Percentiles rank a stretch among this genome's conserved stretches.
Evolutionary conservation across 1,140 invertebrate genomes (phyloP).

Genomic region (Oncopodura yosiiana): DNA sequence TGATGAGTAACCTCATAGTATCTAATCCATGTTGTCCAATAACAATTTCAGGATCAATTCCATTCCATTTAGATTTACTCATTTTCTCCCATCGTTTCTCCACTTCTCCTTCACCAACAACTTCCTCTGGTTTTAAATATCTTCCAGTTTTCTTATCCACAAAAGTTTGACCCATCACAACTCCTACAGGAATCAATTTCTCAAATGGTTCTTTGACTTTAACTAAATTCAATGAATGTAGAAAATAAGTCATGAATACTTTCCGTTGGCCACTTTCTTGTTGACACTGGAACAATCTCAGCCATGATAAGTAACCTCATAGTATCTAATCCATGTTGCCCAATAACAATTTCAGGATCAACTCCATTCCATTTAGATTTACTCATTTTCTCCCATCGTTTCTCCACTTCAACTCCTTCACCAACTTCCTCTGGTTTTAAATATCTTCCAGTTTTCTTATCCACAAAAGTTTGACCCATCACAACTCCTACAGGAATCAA

Average conservation of each 20-base stretch:
- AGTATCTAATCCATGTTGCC: conserved; percentile 75
- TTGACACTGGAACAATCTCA: conserved; percentile 71
- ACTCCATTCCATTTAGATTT: conserved; percentile 97
- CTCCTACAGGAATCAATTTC: conserved; percentile 81
- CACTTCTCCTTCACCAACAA: conserved; percentile 57
- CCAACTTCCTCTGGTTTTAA: conserved; percentile 59
- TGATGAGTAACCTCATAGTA: conserved; percentile 71
- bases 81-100: conserved; percentile 88
- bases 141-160: conserved; percentile 61
- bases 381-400: conserved; percentile 96
- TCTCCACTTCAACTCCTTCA: conserved; percentile 51
- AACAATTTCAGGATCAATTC: conserved; percentile 80
- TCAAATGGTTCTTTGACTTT: conserved; percentile 78
- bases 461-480: conserved; percentile 71
- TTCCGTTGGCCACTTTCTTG: conserved; percentile 69
- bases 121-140: conserved; percentile 57
- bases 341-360: conserved; percentile 74
- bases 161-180: conserved; percentile 85
- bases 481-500: conserved; percentile 91
- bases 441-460: conserved; percentile 69
- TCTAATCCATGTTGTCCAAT: conserved; percentile 75
- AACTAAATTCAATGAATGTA: conserved; percentile 64
- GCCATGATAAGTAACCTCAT: conserved; percentile 75
- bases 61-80: conserved; percentile 98
- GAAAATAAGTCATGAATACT: conserved; percentile 90